Conservation (phyloP, 2,113 vertebrate species). For the Hippocampus barbouri region DNA sequence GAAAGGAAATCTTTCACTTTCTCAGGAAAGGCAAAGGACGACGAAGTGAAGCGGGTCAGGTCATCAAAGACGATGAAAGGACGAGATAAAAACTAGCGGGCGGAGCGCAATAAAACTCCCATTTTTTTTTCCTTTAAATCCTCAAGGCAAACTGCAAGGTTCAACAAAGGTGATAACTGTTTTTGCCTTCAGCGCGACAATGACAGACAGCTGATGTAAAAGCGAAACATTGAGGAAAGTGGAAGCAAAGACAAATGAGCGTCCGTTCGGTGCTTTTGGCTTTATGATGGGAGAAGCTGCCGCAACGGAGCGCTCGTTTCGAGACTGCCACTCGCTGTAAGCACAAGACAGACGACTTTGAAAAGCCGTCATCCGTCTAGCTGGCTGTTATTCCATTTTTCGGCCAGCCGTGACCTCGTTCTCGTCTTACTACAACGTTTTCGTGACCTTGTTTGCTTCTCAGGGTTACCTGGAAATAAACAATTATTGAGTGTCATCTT, state of each 20-base stretch:
- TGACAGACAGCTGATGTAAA: not conserved
- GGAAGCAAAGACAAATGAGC: slow-evolving; percentile 26
- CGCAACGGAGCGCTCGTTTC: slow-evolving; percentile 63
- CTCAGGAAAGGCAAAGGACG: slow-evolving; percentile 13
- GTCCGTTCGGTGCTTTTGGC: slow-evolving; percentile 14
- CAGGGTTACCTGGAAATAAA: not conserved
- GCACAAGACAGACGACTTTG: slow-evolving; percentile 42
- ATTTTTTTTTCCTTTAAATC: not conserved
- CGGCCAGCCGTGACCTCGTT: slow-evolving; percentile 10
- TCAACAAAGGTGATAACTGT: slow-evolving; percentile 16
- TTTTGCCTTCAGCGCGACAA: slow-evolving; percentile 31
- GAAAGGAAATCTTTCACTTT: slow-evolving; percentile 21
- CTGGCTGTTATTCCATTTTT: slow-evolving; percentile 16
- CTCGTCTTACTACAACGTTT: not conserved
- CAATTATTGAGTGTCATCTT: too few relatives aligned
- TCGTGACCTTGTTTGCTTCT: not conserved
- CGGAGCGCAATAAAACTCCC: slow-evolving; percentile 19
- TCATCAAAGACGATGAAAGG: slow-evolving; percentile 20
- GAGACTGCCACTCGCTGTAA: slow-evolving; percentile 61
- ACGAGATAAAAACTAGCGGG: slow-evolving; percentile 14
- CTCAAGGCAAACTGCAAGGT: slow-evolving; percentile 23
- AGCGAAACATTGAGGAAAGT: slow-evolving; percentile 23
- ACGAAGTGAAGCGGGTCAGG: slow-evolving; percentile 16
- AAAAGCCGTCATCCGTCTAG: slow-evolving; percentile 14
- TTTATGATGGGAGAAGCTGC: slow-evolving; percentile 52